A percentile compares a stretch with the other conserved stretches of the same genome.
Conservation (phyloP, 2,797 vertebrate genomes). For the Acanthurus leucopareius region DNA sequence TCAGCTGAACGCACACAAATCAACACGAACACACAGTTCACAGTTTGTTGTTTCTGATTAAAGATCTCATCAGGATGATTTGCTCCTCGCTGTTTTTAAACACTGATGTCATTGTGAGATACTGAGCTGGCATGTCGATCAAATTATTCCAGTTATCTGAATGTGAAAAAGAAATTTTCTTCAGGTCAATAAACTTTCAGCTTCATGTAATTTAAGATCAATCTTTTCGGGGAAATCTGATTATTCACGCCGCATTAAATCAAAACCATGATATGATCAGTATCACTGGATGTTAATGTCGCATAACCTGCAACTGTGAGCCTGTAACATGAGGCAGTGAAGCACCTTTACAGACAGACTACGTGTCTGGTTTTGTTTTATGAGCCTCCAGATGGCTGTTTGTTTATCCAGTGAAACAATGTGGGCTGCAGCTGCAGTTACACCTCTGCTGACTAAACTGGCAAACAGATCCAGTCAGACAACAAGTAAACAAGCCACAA, state of each 20-base stretch:
- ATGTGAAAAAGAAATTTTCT: background rate
- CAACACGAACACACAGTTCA: constrained; percentile 26
- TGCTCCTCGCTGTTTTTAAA: constrained; percentile 19
- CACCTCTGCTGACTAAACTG: constrained; percentile 43
- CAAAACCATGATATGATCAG: constrained; percentile 2
- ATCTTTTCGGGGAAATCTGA: background rate
- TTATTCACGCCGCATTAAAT: background rate
- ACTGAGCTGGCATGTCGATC: background rate
- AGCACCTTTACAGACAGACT: constrained; percentile 13
- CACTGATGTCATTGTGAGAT: constrained; percentile 3
- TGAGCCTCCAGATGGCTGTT: constrained; percentile 55
- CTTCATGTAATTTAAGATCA: background rate
- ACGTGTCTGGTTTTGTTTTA: constrained; percentile 57
- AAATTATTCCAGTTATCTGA: background rate
- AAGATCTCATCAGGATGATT: constrained; percentile 21
- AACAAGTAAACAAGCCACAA: constrained; percentile 42
- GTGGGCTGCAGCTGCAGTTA: constrained; percentile 57
- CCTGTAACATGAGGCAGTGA: background rate
- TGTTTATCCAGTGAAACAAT: constrained; percentile 67
- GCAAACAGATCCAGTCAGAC: constrained; percentile 46
- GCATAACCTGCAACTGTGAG: background rate
- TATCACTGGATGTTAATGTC: constrained; percentile 17
- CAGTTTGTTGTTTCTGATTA: constrained; percentile 35
- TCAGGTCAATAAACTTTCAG: background rate
- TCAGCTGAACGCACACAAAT: constrained; percentile 44